These are phyloP conservation scores for Formicarius rufipectus DNA, from an alignment of 2,113 vertebrate genomes.

Conservation along the genomic window DNA sequence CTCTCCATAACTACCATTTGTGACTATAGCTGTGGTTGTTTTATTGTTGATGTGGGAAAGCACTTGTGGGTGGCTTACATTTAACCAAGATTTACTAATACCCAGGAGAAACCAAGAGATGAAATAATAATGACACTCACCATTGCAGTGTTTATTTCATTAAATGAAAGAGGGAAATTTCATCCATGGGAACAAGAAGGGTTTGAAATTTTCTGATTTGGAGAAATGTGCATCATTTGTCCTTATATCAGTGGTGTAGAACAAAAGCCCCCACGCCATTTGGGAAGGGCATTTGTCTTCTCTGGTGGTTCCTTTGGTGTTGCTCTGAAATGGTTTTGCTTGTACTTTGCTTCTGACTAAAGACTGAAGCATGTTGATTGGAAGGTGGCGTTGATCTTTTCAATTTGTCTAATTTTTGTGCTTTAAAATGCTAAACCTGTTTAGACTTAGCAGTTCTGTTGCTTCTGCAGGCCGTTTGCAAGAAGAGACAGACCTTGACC, in stretches of 20 bases:
- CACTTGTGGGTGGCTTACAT: background rate
- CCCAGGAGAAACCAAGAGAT: background rate
- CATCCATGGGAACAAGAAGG: background rate
- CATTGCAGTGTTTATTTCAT: background rate
- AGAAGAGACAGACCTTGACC: background rate
- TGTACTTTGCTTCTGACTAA: background rate
- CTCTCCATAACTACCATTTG: background rate
- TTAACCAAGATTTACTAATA: background rate
- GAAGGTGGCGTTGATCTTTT: background rate
- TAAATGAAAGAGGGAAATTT: background rate
- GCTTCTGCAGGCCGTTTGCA: background rate
- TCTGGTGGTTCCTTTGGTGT: background rate
- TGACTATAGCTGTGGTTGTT: background rate
- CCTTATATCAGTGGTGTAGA: background rate
- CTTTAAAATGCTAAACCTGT: background rate
- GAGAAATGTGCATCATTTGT: background rate
- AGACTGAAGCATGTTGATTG: background rate
- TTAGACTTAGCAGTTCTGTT: background rate
- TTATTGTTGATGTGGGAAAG: background rate
- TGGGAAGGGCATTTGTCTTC: background rate
- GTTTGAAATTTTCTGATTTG: background rate
- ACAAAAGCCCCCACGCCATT: rapidly evolving
- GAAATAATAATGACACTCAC: background rate
- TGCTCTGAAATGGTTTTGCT: background rate
- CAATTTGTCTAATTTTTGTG: background rate